Evolutionary conservation across 2,888 invertebrate species (phyloP).

Genomic region (Tachystola acroxantha): DNA sequence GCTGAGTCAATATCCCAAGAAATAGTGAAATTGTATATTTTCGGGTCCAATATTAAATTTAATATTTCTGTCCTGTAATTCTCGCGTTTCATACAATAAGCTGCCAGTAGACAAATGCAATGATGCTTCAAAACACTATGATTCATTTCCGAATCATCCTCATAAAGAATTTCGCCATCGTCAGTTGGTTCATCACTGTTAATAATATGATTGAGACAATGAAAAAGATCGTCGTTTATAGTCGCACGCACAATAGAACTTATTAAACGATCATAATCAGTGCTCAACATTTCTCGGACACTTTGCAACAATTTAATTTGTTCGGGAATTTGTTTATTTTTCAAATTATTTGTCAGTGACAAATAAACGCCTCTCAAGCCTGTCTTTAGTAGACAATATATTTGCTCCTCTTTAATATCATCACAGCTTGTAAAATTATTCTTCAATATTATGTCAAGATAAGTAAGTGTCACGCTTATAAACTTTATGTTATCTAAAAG

Average conservation of each 20-base stretch:
- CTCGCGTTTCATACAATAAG: conserved; percentile 46
- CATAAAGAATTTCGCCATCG: conserved; percentile 37
- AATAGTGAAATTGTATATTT: conserved; percentile 45
- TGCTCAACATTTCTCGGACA: conserved; percentile 35
- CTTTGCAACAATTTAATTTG: conserved; percentile 39
- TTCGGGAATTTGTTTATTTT: conserved; percentile 27
- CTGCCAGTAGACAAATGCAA: conserved; percentile 47
- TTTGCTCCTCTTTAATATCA: conserved; percentile 30
- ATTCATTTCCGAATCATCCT: conserved; percentile 47
- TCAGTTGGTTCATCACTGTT: conserved; percentile 32
- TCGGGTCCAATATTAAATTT: conserved; percentile 48
- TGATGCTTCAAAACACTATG: conserved; percentile 43
- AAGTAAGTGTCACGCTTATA: conserved; percentile 31
- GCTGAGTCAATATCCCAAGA: conserved; percentile 45
- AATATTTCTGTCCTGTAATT: conserved; percentile 51
- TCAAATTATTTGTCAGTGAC: conserved; percentile 30
- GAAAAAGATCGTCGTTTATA: conserved; percentile 46
- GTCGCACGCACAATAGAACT: conserved; percentile 32
- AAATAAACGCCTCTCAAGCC: conserved; percentile 33
- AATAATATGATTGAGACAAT: conserved; percentile 45
- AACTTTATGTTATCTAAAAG: conserved; percentile 34
- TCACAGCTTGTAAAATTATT: conserved; percentile 26
- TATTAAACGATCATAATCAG: conserved; percentile 35
- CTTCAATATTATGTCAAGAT: conserved; percentile 39
- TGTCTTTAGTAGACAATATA: conserved; percentile 22